A percentile compares a stretch with the other conserved stretches of the same genome.
Conservation (phyloP, 2,113 vertebrate species). For the Pedionomus torquatus region DNA sequence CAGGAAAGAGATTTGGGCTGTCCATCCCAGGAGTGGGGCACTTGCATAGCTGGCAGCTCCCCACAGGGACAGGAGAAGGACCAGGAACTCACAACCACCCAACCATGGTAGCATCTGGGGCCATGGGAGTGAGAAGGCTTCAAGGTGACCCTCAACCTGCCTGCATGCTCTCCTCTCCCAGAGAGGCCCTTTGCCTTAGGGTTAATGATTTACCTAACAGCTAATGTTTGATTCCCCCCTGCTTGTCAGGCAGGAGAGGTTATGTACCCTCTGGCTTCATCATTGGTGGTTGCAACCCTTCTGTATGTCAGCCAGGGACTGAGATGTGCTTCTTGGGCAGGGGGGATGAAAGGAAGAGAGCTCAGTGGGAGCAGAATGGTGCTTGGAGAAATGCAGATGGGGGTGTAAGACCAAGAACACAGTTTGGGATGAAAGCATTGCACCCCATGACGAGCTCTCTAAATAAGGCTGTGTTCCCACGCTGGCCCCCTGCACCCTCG, state of each 20-base stretch:
- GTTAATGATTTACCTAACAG: slow-evolving; percentile 4
- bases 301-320: background rate
- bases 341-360: background rate
- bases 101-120: background rate
- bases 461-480: slow-evolving; percentile 28
- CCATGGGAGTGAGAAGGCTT: background rate
- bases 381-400: background rate
- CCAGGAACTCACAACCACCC: accelerated
- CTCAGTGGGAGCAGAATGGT: accelerated
- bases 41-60: background rate
- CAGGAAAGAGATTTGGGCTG: background rate
- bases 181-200: background rate
- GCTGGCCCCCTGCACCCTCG: accelerated
- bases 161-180: accelerated
- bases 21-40: accelerated
- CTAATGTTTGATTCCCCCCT: slow-evolving; percentile 34
- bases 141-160: background rate
- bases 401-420: background rate
- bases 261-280: background rate
- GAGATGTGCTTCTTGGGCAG: background rate
- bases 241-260: background rate
- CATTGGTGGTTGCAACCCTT: background rate
- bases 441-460: background rate
- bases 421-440: background rate
- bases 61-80: accelerated